These are phyloP conservation scores for Andrena chrysosceles DNA, from an alignment of 2,888 invertebrate genomes.

Conservation along the genomic window DNA sequence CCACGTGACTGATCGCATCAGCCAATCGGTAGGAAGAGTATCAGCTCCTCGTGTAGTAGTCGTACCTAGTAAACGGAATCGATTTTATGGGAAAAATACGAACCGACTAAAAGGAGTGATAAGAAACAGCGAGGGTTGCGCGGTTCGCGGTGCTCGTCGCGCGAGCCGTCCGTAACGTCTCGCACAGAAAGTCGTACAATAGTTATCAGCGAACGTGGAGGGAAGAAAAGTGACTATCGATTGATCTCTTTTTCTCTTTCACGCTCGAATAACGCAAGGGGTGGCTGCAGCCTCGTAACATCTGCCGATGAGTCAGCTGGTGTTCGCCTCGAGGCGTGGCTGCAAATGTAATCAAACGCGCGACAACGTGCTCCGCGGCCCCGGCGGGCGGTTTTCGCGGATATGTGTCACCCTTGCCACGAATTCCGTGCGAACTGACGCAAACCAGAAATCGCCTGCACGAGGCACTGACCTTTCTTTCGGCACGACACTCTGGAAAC, in stretches of 20 bases:
- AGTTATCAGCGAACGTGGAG: background rate
- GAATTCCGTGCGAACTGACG: constrained; percentile 3
- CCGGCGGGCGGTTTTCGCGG: constrained; percentile 3
- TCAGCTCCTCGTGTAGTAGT: constrained; percentile 6
- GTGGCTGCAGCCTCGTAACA: constrained; percentile 45
- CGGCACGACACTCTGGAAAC: constrained; percentile 76
- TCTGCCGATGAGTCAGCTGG: constrained; percentile 62
- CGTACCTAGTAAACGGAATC: constrained; percentile 30
- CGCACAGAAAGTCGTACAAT: background rate
- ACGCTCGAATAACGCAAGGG: constrained; percentile 30
- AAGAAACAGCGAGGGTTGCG: background rate
- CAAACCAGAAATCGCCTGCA: constrained; percentile 33
- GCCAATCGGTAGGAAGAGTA: constrained; percentile 51
- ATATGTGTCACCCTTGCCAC: background rate
- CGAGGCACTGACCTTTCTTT: constrained; percentile 77
- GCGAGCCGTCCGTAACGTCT: background rate
- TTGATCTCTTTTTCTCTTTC: constrained; percentile 47
- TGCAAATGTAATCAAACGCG: constrained; percentile 37
- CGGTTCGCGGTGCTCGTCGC: background rate
- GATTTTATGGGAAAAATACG: constrained; percentile 17
- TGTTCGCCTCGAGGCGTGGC: constrained; percentile 53
- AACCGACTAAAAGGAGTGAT: background rate
- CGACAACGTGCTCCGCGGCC: background rate
- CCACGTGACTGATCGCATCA: constrained; percentile 61
- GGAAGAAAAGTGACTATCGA: constrained; percentile 48